Evolutionary conservation across 2,888 invertebrate genomes (phyloP), one percentile per base, ranked within the genome.

Genomic region (Cremastobaeus sp.): DNA sequence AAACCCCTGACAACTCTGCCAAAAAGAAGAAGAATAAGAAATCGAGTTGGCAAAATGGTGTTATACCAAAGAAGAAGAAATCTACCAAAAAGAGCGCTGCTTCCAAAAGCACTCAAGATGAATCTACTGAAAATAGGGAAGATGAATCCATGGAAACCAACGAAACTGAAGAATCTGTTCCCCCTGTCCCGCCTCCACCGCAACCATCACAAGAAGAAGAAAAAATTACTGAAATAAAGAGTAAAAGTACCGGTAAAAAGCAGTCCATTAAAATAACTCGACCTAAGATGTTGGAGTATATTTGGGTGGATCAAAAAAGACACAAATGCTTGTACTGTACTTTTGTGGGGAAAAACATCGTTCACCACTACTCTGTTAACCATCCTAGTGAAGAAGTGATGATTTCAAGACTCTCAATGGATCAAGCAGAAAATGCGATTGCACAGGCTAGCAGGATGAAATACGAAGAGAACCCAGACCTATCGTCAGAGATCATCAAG

Each of bases 341-440:
- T 0, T 92, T 89, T 78, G 85, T 79, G 12, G 92, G 92, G 0
- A 89, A 88, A 74, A 90, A 90, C 60, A 92, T 94, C 34, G 91
- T 93, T 0, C 88, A 89, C 32, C 94, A 94, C 88, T 93, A 93
- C 79, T 90, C 90, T 78, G 87, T 88, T n/a, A 83, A 86, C 32
- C 94, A 94, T 84, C 90, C 91, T 0, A 90, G 90, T 21, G 88
- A 89, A n/a, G 93, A 93, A 87, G 90, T 92, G 9, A 88, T 92
- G 12, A 89, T 92, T 45, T 92, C 93, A 0, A 89, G 93, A 55
- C 86, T 93, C 75, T 87, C 89, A 6, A 87, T 89, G 0, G 78
- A 85, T 5, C 88, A 89, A 30, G 91, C 93, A 0, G 85, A 88
- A 48, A 85, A 88, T 50, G 91, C 91, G 0, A 90, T 91, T 37